phyloP scores from a whole-genome alignment of 1,140 invertebrate species.

The Papilio polyxenes region DNA sequence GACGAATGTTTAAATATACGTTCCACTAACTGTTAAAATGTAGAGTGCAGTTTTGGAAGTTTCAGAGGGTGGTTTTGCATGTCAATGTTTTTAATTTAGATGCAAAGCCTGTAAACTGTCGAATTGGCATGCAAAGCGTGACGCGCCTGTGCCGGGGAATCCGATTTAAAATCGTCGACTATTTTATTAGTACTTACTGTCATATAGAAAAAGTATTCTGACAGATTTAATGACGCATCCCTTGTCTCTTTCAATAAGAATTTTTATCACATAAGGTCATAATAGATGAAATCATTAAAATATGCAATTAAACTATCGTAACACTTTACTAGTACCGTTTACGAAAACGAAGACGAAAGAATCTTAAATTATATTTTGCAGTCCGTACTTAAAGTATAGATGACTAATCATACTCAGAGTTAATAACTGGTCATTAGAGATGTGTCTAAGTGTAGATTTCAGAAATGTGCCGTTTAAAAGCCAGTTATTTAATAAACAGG shows the following conservation, averaged over 20 bases:
- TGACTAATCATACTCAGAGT: no score
- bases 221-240: background rate
- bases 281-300: no score
- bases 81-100: conserved; percentile 16
- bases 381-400: no score
- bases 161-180: background rate
- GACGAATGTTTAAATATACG: background rate
- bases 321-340: no score
- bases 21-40: conserved; percentile 8
- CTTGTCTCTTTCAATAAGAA: no score
- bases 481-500: background rate
- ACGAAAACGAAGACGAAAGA: no score
- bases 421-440: no score
- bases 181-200: background rate
- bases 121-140: background rate
- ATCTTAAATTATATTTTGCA: no score
- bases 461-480: background rate
- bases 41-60: conserved; percentile 3
- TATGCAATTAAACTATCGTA: no score
- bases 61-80: conserved; percentile 9
- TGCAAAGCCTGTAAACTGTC: background rate
- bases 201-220: background rate
- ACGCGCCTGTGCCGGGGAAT: background rate
- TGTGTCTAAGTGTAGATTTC: no score
- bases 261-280: no score